These are phyloP conservation scores for Diorhabda carinulata DNA, from an alignment of 1,140 invertebrate genomes.

Conservation along the genomic window DNA sequence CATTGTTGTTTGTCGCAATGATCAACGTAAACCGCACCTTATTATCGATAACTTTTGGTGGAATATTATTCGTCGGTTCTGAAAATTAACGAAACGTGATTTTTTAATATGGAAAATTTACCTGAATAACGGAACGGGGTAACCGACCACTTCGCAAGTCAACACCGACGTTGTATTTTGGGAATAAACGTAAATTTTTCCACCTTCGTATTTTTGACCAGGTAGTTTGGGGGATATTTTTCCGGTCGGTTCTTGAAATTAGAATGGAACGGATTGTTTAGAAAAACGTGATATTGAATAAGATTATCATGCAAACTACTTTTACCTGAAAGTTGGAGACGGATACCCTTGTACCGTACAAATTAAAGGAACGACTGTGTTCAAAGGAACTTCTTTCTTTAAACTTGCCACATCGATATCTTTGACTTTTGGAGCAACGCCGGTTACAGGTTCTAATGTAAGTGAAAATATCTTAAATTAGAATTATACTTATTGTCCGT, in stretches of 20 bases:
- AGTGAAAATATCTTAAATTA: background rate
- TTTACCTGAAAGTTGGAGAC: constrained; percentile 60
- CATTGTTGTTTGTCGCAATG: constrained; percentile 36
- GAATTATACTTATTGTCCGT: constrained; percentile 23
- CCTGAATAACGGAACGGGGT: constrained; percentile 59
- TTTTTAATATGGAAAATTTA: constrained; percentile 32
- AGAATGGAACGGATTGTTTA: constrained; percentile 3
- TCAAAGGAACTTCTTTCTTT: constrained; percentile 15
- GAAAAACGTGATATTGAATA: too few species aligned
- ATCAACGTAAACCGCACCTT: constrained; percentile 41
- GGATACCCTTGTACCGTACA: constrained; percentile 55
- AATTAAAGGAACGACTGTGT: constrained; percentile 29
- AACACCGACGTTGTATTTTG: constrained; percentile 46
- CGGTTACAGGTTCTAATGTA: constrained; percentile 22
- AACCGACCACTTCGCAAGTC: constrained; percentile 56
- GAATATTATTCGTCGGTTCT: constrained; percentile 66
- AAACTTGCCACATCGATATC: constrained; percentile 25
- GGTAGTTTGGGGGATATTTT: constrained; percentile 63
- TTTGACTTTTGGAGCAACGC: constrained; percentile 26
- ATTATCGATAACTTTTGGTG: constrained; percentile 47
- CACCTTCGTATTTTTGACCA: constrained; percentile 57
- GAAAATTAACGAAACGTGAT: constrained; percentile 45
- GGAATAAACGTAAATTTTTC: constrained; percentile 59
- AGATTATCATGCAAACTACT: background rate
- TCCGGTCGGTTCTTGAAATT: constrained; percentile 60